phyloP scores from a whole-genome alignment of 2,797 vertebrate genomes.

The Miichthys miiuy region DNA sequence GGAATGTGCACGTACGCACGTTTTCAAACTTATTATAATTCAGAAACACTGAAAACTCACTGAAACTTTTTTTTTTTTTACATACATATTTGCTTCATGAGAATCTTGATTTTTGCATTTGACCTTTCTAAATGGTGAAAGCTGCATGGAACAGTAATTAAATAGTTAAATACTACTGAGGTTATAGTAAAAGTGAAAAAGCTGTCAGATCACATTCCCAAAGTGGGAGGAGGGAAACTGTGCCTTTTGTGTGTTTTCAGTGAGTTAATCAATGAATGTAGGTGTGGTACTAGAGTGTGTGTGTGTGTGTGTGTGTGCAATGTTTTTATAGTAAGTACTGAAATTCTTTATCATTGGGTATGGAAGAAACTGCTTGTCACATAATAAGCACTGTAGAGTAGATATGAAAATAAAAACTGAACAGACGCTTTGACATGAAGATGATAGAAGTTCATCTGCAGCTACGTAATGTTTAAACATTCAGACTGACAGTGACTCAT shows the following conservation, averaged over 20 bases:
- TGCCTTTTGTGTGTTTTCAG: not conserved
- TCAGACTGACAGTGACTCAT: conserved; percentile 6
- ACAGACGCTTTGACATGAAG: not conserved
- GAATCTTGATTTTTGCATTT: not conserved
- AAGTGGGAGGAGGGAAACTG: not conserved
- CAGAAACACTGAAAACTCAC: not conserved
- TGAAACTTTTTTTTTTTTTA: too few relatives aligned
- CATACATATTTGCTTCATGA: not conserved
- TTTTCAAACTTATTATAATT: not conserved
- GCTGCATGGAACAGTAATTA: not conserved
- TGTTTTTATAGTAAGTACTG: conserved; percentile 4
- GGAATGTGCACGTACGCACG: not conserved
- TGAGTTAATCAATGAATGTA: not conserved
- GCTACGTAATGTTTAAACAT: not conserved
- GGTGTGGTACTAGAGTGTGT: conserved; percentile 6
- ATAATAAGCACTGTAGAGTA: not conserved
- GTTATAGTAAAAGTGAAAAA: not conserved
- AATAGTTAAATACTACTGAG: not conserved
- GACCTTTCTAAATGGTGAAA: not conserved
- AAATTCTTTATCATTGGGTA: conserved; percentile 10
- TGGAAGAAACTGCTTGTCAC: not conserved
- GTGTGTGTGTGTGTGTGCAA: not conserved
- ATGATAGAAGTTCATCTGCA: conserved; percentile 23
- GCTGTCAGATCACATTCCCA: conserved; percentile 52
- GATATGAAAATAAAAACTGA: not conserved